A percentile compares a stretch with the other conserved stretches of the same genome.
Evolutionary conservation across 2,797 vertebrate species (phyloP).

Genomic region (Falco biarmicus): DNA sequence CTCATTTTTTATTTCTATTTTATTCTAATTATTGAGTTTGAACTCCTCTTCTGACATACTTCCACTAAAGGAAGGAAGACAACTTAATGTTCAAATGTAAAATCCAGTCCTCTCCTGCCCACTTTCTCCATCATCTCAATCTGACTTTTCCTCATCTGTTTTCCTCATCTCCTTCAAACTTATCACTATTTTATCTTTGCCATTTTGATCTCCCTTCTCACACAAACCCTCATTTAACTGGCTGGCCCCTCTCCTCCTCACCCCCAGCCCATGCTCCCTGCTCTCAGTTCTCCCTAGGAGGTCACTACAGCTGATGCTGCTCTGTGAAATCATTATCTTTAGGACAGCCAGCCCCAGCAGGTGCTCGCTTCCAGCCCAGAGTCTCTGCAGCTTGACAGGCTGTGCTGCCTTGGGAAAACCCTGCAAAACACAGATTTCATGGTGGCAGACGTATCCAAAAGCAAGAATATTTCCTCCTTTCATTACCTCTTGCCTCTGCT

Average conservation of each 20-base stretch:
- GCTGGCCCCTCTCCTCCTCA: background rate
- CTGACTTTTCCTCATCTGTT: background rate
- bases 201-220: background rate
- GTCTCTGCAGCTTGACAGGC: slow-evolving; percentile 6
- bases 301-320: background rate
- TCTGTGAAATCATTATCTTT: background rate
- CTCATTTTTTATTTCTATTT: background rate
- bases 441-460: background rate
- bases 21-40: background rate
- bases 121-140: background rate
- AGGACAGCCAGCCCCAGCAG: background rate
- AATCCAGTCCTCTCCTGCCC: fast-evolving
- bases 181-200: background rate
- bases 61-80: background rate
- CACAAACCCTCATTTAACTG: no score
- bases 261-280: background rate
- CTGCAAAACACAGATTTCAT: background rate
- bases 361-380: background rate
- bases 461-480: background rate
- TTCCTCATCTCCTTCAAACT: background rate
- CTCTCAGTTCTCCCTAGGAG: background rate
- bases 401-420: slow-evolving; percentile 24
- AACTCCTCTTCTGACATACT: background rate
- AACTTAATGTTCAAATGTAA: background rate
- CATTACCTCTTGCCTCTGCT: background rate